Conservation (phyloP, 2,888 invertebrate species). For the Anoncus sp. region DNA sequence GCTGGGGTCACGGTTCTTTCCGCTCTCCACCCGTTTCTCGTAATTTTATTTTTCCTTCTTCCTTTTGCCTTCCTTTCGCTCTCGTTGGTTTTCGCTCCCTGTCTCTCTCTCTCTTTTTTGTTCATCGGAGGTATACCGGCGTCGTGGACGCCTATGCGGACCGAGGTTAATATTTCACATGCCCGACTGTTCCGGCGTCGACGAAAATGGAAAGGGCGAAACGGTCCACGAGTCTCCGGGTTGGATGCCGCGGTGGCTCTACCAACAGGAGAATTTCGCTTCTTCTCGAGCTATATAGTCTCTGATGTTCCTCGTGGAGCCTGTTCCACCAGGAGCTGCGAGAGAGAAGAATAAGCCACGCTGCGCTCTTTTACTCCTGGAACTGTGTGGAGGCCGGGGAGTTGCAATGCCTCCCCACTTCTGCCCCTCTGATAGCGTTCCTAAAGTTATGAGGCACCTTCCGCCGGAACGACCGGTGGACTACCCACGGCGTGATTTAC, state of each 20-base stretch:
- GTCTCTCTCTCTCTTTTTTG: slow-evolving; percentile 50
- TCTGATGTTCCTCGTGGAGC: slow-evolving; percentile 42
- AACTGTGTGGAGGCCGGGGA: slow-evolving; percentile 28
- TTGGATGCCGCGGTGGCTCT: slow-evolving; percentile 34
- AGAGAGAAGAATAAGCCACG: slow-evolving; percentile 59
- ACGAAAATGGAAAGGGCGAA: slow-evolving; percentile 78
- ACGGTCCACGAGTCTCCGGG: slow-evolving; percentile 38
- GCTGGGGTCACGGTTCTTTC: slow-evolving; percentile 41
- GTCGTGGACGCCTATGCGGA: slow-evolving; percentile 64
- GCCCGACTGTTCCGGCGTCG: slow-evolving; percentile 80
- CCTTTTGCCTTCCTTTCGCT: slow-evolving; percentile 26
- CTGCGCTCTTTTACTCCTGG: slow-evolving; percentile 50
- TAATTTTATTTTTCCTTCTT: slow-evolving; percentile 56
- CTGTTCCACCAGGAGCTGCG: slow-evolving; percentile 60
- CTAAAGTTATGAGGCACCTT: slow-evolving; percentile 79
- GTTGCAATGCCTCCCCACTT: slow-evolving; percentile 57
- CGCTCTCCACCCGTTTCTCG: slow-evolving; percentile 57
- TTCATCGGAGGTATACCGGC: slow-evolving; percentile 70
- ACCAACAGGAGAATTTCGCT: slow-evolving; percentile 31
- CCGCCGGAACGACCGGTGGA: slow-evolving; percentile 75
- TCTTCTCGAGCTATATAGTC: slow-evolving; percentile 35
- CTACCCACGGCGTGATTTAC: slow-evolving; percentile 78
- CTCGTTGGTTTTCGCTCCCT: slow-evolving; percentile 38
- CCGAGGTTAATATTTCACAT: slow-evolving; percentile 80
- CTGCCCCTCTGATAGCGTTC: slow-evolving; percentile 62